These are phyloP conservation scores for Aspidapion aeneum DNA, from an alignment of 2,888 invertebrate species.

Conservation along the genomic window DNA sequence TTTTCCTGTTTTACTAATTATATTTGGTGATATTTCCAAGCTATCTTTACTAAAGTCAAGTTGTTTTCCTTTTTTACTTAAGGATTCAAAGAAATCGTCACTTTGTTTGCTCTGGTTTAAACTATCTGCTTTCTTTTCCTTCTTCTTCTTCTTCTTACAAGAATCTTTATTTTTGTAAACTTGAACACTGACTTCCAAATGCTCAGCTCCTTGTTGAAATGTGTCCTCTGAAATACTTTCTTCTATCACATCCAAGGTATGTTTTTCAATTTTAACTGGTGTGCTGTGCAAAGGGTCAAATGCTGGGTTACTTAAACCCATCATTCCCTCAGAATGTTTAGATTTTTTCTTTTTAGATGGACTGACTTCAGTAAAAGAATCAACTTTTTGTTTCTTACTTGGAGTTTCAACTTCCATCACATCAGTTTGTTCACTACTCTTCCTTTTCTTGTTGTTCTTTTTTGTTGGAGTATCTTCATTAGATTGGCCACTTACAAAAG, in stretches of 20 bases:
- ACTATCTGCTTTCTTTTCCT: conserved; percentile 19
- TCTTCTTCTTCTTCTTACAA: conserved; percentile 18
- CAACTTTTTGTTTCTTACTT: conserved; percentile 21
- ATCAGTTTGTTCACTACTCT: conserved; percentile 13
- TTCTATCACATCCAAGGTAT: conserved; percentile 35
- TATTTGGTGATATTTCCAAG: background rate
- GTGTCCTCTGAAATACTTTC: conserved; percentile 31
- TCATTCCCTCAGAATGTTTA: conserved; percentile 21
- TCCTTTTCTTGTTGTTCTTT: conserved; percentile 16
- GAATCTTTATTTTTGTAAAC: conserved; percentile 21
- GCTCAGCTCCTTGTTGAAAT: conserved; percentile 18
- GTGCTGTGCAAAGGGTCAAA: conserved; percentile 36
- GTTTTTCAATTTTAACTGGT: conserved; percentile 31
- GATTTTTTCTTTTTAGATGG: conserved; percentile 25
- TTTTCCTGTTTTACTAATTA: conserved; percentile 3
- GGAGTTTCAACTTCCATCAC: conserved; percentile 11
- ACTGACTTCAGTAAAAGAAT: conserved; percentile 12
- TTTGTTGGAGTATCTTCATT: conserved; percentile 15
- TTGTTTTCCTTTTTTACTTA: background rate
- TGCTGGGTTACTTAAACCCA: conserved; percentile 39
- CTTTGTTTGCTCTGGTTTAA: conserved; percentile 3
- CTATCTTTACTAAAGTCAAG: background rate
- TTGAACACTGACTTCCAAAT: conserved; percentile 21
- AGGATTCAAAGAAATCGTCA: background rate
- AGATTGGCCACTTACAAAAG: conserved; percentile 6